Evolutionary conservation across 2,888 invertebrate species (phyloP), one percentile per base, ranked within the genome.

Genomic region (Linyphia triangularis): DNA sequence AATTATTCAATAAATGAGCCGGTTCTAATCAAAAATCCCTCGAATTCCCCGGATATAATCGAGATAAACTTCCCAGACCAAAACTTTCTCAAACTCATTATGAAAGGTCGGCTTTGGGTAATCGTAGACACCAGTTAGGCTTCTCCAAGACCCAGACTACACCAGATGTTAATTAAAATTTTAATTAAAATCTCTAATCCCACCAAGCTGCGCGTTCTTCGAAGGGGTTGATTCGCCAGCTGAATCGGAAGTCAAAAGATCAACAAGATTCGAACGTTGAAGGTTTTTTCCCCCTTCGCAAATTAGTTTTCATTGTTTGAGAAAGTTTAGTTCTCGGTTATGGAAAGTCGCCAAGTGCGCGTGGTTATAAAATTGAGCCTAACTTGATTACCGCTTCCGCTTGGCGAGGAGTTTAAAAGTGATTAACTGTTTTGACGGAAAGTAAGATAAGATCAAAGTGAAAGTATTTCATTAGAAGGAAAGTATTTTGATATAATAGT

Each of bases 141-240:
- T 22, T 9, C 24, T 40, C 9, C 6, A 10, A 30, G 16, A 30
- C n/a, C 4, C 33, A 33, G 5, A 33, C 33, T 9, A 33, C 51
- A 13, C 51, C 57, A 69, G 40, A 16, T 63, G 72, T 63, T 82
- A 82, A 82, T 82, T 82, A 82, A 82, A 82, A 82, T 82, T 82
- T 82, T 82, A 82, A 82, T 82, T 82, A 82, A 82, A 82, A 72
- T 63, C 40, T 24, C 33, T 67, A 67, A 30, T 19, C 33, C 67
- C 19, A n/a, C 13, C 51, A 51, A 51, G 51, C n/a, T 51, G 51
- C 51, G n/a, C n/a, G 51, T 51, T 51, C n/a, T 51, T n/a, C 51
- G 51, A 51, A n/a, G 51, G 51, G n/a, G n/a, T n/a, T n/a, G n/a
- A n/a, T n/a, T 2, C 4, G 59, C 30, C 61, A 75, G 75, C 72